Conservation (phyloP, 2,888 invertebrate genomes). For the Taphrorychus bicolor region DNA sequence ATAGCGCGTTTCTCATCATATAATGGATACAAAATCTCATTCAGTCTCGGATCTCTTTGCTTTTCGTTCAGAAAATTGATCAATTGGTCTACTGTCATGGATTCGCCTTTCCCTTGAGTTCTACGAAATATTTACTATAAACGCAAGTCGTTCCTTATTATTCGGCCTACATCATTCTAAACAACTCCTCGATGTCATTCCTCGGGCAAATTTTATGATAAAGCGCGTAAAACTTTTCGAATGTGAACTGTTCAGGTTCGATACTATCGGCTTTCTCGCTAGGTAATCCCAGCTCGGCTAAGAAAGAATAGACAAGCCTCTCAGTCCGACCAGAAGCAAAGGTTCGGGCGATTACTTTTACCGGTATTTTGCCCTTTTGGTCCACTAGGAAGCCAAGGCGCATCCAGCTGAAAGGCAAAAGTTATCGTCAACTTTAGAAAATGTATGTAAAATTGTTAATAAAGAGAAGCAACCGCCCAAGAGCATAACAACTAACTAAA, state of each 20-base stretch:
- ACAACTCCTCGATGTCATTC: slow-evolving; percentile 98
- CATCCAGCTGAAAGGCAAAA: slow-evolving; percentile 85
- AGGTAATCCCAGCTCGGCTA: slow-evolving; percentile 92
- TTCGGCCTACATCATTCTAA: slow-evolving; percentile 87
- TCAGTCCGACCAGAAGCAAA: slow-evolving; percentile 99
- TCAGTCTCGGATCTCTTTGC: slow-evolving; percentile 96
- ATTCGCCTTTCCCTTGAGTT: slow-evolving; percentile 88
- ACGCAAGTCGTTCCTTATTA: too few species aligned
- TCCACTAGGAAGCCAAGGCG: slow-evolving; percentile 93
- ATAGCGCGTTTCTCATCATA: slow-evolving; percentile 93
- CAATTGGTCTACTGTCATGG: slow-evolving; percentile 85
- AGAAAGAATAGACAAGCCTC: slow-evolving; percentile 95
- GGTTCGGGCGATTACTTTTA: slow-evolving; percentile 94
- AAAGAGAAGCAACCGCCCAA: too few species aligned
- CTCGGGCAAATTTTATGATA: slow-evolving; percentile 99
- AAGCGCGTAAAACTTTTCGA: slow-evolving; percentile 97
- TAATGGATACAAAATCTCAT: slow-evolving; percentile 97
- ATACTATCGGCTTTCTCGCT: slow-evolving; percentile 96
- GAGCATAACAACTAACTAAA: too few species aligned
- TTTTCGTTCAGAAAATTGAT: slow-evolving; percentile 95
- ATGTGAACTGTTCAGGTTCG: slow-evolving; percentile 93
- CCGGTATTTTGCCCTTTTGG: slow-evolving; percentile 94
- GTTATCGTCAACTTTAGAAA: neutral
- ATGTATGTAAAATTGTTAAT: too few species aligned
- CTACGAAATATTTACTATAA: slow-evolving; percentile 63